Evolutionary conservation across 92 coral and sea anemone species (phyloP).

Genomic region (Hydrozoanthus gracilis): DNA sequence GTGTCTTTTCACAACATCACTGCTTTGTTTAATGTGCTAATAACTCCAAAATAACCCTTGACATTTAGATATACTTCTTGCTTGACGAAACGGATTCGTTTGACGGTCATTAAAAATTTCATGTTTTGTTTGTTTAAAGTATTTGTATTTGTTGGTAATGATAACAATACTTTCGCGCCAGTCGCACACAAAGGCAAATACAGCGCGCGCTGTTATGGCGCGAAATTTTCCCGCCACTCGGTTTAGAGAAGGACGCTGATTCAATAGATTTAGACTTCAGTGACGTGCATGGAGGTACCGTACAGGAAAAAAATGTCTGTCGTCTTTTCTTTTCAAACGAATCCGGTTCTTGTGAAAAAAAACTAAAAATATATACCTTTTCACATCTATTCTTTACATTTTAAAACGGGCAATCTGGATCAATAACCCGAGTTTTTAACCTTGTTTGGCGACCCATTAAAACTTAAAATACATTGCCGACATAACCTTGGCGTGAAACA

Average conservation of each 20-base stretch:
- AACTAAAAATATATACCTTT: not conserved
- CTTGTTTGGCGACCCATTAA: constrained; percentile 11
- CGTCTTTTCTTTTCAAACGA: not conserved
- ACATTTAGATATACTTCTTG: not conserved
- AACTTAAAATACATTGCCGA: not conserved
- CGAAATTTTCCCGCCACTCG: not conserved
- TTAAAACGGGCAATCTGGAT: not conserved
- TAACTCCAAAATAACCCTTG: not conserved
- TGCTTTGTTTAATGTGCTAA: not conserved
- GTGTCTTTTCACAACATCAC: not conserved
- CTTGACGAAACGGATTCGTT: no score
- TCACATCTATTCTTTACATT: not conserved
- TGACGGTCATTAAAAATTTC: not conserved
- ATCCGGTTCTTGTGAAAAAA: not conserved
- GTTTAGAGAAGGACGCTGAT: not conserved
- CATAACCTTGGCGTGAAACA: not conserved
- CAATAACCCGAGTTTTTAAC: constrained; percentile 3
- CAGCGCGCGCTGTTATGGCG: not conserved
- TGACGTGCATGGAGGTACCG: not conserved
- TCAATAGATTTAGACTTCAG: not conserved
- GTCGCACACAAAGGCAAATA: not conserved
- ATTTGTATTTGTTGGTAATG: not conserved
- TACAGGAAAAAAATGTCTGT: not conserved
- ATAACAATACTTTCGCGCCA: not conserved
- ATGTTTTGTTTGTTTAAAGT: not conserved